Evolutionary conservation across 1,140 invertebrate species (phyloP), one percentile per base, ranked within the genome.

Genomic region (Cyclina sinensis): DNA sequence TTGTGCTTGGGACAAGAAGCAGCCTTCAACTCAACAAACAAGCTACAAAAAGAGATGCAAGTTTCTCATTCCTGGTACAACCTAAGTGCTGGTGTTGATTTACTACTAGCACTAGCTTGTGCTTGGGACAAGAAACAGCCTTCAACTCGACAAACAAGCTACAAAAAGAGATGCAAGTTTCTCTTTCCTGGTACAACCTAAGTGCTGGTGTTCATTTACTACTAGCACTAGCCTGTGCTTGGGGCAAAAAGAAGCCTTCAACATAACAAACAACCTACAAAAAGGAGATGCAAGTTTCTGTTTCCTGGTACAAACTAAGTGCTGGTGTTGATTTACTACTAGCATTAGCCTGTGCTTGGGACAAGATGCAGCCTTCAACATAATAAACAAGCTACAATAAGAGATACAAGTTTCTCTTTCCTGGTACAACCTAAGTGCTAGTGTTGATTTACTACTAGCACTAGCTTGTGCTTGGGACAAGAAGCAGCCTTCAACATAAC

Each of bases 271-370:
- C n/a, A n/a, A n/a, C n/a, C n/a, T 18, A 18, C 51, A 11, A 4
- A 18, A 54, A 54, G 14, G 21, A 14, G 12, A 32, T 43, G 32
- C 5, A 11, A 46, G 24, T n/a, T 18, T 37, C 37, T 76, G 18
- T 2, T 76, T 39, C 35, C n/a, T 43, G 73, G 73, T 76, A 21
- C 73, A 76, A 9, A 37, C 18, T 43, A 9, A 21, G 73, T 76
- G 32, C 73, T 43, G 73, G 73, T 48, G 4, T 76, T 7, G 7
- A 7, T 43, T 76, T 16, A 76, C 3, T 32, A 76, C 73, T 48
- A 76, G 68, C 43, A 48, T 37, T 43, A 48, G 73, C 73, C 35
- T 76, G 73, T 76, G 43, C 73, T 43, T 37, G n/a, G 51, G 51
- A 54, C 51, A 54, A 54, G 51, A 54, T 12, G 51, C 51, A 7